Evolutionary conservation across 2,113 vertebrate genomes (phyloP).

Genomic region (Dipodomys spectabilis): DNA sequence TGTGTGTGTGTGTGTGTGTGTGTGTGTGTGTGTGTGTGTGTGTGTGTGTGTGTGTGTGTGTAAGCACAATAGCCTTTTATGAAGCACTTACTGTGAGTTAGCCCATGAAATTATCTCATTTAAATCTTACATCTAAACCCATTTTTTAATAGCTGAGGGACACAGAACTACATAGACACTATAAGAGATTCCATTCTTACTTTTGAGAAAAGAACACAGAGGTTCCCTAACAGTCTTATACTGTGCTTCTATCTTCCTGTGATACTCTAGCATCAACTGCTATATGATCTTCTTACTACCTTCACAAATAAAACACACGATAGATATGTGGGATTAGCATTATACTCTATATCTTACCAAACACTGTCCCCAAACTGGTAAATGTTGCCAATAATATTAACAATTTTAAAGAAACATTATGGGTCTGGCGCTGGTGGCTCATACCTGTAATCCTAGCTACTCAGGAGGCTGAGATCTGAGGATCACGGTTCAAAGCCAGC

Average conservation of each 20-base stretch:
- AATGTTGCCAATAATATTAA: slow-evolving; percentile 25
- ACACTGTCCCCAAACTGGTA: not conserved
- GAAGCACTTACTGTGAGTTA: not conserved
- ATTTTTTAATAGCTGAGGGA: not conserved
- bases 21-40: too few relatives aligned
- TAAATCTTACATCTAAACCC: not conserved
- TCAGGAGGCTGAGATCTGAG: too few relatives aligned
- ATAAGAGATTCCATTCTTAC: not conserved
- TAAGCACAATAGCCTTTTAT: not conserved
- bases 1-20: too few relatives aligned
- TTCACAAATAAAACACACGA: not conserved
- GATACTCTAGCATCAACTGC: not conserved
- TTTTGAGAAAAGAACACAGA: not conserved
- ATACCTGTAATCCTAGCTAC: too few relatives aligned
- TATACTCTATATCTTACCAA: not conserved
- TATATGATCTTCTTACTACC: not conserved
- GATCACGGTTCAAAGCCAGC: too few relatives aligned
- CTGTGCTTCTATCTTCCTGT: not conserved
- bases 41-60: too few relatives aligned
- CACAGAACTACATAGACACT: not conserved
- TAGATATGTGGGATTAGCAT: not conserved
- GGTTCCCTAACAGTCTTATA: not conserved
- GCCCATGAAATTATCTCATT: not conserved
- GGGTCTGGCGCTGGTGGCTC: not conserved
- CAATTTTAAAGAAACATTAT: not conserved